phyloP scores from a whole-genome alignment of 2,113 vertebrate species.

The Picathartes gymnocephalus region DNA sequence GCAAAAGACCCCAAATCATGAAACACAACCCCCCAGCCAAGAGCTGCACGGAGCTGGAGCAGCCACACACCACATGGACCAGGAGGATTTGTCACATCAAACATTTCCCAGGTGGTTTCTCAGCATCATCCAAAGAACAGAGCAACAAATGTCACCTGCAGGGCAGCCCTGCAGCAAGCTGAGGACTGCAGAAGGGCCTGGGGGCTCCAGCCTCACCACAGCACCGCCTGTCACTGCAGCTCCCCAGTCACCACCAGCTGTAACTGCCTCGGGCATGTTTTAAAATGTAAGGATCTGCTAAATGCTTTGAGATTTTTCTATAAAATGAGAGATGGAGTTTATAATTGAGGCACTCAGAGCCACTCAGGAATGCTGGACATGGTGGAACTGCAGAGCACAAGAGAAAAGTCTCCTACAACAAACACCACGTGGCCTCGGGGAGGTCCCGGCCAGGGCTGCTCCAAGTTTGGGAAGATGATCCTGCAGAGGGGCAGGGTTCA shows the following conservation, averaged over 20 bases:
- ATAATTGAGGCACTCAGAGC: neutral
- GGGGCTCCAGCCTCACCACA: neutral
- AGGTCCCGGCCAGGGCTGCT: neutral
- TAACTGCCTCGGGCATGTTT: neutral
- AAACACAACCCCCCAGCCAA: neutral
- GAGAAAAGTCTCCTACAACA: neutral
- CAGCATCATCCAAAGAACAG: neutral
- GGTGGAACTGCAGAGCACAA: neutral
- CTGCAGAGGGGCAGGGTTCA: neutral
- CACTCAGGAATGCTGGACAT: neutral
- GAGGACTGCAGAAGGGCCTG: neutral
- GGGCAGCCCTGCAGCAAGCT: neutral
- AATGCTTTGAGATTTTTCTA: neutral
- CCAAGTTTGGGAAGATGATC: neutral
- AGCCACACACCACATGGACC: fast-evolving
- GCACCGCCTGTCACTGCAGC: neutral
- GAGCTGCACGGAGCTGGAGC: neutral
- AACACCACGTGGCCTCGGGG: neutral
- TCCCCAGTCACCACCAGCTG: neutral
- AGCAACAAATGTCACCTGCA: neutral
- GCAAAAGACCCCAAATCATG: neutral
- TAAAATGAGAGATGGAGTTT: neutral
- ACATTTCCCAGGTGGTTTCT: neutral
- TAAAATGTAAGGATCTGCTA: neutral
- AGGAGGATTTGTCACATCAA: neutral